A percentile compares a stretch with the other conserved stretches of the same genome.
phyloP scores from a whole-genome alignment of 2,888 invertebrate genomes.

The Augiades crinisus region DNA sequence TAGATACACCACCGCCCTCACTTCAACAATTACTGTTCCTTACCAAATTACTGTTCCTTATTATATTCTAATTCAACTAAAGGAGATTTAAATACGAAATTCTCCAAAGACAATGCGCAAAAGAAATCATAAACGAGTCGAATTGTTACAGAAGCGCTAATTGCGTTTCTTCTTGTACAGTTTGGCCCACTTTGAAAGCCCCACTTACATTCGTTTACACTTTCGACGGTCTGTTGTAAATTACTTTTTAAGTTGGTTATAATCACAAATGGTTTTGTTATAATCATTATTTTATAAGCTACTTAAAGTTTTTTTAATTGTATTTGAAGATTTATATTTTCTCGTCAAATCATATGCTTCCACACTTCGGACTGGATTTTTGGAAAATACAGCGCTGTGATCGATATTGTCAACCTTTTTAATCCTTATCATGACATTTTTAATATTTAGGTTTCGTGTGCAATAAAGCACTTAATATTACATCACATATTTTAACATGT shows the following conservation, averaged over 20 bases:
- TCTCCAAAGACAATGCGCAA: constrained; percentile 5
- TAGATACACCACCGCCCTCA: no score
- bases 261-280: neutral
- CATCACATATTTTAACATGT: neutral
- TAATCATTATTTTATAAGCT: no score
- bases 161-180: constrained; percentile 13
- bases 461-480: neutral
- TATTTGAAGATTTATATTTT: no score
- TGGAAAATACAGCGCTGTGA: no score
- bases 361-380: no score
- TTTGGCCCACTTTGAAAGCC: constrained; percentile 13
- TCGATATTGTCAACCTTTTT: neutral
- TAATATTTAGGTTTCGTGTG: no score
- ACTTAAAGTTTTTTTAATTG: no score
- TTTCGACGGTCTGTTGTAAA: neutral
- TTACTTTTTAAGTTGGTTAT: neutral
- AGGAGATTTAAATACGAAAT: constrained; percentile 8
- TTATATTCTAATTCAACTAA: neutral
- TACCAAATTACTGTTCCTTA: no score
- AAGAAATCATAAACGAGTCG: constrained; percentile 1
- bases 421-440: neutral
- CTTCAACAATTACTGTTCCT: no score
- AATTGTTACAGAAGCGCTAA: constrained; percentile 12
- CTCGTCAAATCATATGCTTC: no score
- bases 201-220: neutral